Evolutionary conservation across 2,888 invertebrate genomes (phyloP).

Genomic region (Neelides folsomi): DNA sequence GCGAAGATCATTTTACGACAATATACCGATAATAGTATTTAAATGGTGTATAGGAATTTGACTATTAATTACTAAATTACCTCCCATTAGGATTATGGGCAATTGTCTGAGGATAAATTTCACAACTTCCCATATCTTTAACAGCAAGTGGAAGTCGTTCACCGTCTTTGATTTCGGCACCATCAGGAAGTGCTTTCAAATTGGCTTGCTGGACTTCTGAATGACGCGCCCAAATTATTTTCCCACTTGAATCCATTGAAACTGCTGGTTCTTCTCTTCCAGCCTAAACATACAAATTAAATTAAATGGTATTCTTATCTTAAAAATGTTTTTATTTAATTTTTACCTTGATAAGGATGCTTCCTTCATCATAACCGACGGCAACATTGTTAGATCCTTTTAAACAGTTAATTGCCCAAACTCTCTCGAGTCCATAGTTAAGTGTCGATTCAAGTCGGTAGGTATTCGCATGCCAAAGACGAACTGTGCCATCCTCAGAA

Average conservation of each 20-base stretch:
- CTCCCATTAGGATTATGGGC: constrained; percentile 97
- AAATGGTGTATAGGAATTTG: no score
- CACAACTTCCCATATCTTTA: constrained; percentile 98
- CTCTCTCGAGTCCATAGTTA: constrained; percentile 95
- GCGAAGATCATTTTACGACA: no score
- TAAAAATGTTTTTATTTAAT: no score
- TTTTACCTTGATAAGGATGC: constrained; percentile 69
- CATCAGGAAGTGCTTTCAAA: constrained; percentile 68
- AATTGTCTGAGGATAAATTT: constrained; percentile 97
- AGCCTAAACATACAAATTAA: constrained; percentile 39
- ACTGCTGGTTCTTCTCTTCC: constrained; percentile 98
- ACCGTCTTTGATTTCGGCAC: constrained; percentile 61
- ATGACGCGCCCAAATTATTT: constrained; percentile 98
- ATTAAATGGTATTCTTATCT: not conserved
- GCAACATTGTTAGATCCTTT: constrained; percentile 93
- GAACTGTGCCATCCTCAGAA: constrained; percentile 93
- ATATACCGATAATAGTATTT: no score
- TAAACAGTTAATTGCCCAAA: constrained; percentile 90
- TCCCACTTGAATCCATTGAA: constrained; percentile 96
- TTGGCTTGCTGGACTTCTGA: constrained; percentile 96
- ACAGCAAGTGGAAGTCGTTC: constrained; percentile 84
- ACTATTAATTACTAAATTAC: constrained; percentile 34
- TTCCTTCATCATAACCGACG: constrained; percentile 94
- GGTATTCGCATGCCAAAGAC: constrained; percentile 98
- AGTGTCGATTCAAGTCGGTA: constrained; percentile 90